Evolutionary conservation across 1,140 invertebrate species (phyloP), one percentile per base, ranked within the genome.

Genomic region (Portunus trituberculatus): DNA sequence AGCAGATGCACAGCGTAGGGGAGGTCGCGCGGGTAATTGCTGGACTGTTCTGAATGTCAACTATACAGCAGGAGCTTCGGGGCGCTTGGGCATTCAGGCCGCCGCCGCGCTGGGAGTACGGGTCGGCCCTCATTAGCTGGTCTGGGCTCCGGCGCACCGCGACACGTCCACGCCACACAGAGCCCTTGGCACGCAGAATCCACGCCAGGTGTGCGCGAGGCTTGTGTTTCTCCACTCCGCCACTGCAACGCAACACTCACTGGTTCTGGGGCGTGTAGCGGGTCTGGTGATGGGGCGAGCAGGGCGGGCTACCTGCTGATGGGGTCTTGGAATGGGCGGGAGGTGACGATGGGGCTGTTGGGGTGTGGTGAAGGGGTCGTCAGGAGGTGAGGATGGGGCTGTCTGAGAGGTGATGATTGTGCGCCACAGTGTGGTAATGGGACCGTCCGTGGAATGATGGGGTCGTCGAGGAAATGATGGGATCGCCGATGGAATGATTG

Each of bases 21-120:
- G 86, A 88, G 45, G 86, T 88, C 28, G 86, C 86, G 45, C 67
- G 67, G 67, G 67, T 76, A 76, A 76, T 76, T 76, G 67, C 67
- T n/a, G 16, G n/a, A 20, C 20, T 76, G 67, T n/a, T n/a, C 20
- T 76, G 67, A 76, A 76, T 76, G 67, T 76, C 67, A 76, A 76
- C 52, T 59, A 59, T 59, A 59, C 52, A 20, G 52, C 52, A 20
- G 67, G 67, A 25, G 20, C 67, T 14, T 25, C 31, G 20, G 86
- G 45, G 86, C 86, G 86, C 16, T 39, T 39, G 86, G 86, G 10
- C 16, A 46, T 45, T 16, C 32, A 16, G 45, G 86, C 12, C 16
- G 86, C 31, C 31, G 86, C 32, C 14, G 86, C 14, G 29, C 4
- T 29, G 52, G 31, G 45, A 0, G 86, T 45, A 20, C 67, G 25